Percentiles rank a stretch among this genome's conserved stretches.
Conservation (phyloP, 2,888 invertebrate species). For the Hypselothyrea guttata region DNA sequence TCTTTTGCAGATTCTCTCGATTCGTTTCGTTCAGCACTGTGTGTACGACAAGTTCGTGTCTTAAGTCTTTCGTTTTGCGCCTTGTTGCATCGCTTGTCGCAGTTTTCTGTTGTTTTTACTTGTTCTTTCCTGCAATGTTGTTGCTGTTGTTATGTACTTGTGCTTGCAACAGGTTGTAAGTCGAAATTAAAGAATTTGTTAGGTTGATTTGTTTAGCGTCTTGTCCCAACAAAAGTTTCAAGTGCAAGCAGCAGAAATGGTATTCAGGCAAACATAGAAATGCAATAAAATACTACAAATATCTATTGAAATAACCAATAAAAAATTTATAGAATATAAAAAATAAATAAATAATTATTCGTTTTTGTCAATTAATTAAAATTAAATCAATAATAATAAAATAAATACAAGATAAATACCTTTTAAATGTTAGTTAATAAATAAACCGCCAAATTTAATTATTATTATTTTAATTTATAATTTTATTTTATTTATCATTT, state of each 20-base stretch:
- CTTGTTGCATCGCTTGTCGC: constrained; percentile 54
- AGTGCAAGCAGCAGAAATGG: no score
- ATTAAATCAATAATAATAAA: neutral
- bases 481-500: neutral
- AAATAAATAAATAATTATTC: no score
- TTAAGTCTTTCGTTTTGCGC: constrained; percentile 77
- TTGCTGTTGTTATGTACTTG: constrained; percentile 27
- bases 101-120: constrained; percentile 35
- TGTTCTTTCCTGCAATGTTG: no score
- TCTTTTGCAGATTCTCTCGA: neutral
- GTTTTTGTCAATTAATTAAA: no score
- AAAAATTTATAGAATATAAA: no score
- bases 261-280: neutral
- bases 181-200: constrained; percentile 70
- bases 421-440: no score
- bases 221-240: constrained; percentile 30
- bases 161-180: constrained; percentile 70
- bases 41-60: constrained; percentile 79
- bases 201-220: constrained; percentile 57
- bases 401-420: no score
- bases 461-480: neutral
- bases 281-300: no score
- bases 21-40: constrained; percentile 6
- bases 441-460: neutral
- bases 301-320: no score